Conservation (phyloP, 2,888 invertebrate species). For the Agrilus mali region DNA sequence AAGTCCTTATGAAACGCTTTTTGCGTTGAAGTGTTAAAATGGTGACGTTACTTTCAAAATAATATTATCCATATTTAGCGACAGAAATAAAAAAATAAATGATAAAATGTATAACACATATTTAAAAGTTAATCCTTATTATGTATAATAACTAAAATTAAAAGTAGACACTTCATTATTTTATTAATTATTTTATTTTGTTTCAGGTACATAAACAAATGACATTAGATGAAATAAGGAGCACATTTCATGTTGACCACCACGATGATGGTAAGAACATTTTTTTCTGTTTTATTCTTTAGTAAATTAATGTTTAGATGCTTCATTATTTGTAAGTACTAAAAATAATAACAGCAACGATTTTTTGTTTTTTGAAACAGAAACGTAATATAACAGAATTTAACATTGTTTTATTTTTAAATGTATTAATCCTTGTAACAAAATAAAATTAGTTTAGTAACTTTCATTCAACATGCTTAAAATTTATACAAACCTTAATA, state of each 20-base stretch:
- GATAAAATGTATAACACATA: no score
- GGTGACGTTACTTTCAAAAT: no score
- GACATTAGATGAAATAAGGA: conserved; percentile 68
- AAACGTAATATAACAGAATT: background rate
- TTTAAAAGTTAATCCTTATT: background rate
- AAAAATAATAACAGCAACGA: background rate
- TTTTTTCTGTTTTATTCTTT: conserved; percentile 17
- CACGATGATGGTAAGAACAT: conserved; percentile 48
- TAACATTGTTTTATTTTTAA: background rate
- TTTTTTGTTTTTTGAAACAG: background rate
- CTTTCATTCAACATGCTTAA: no score
- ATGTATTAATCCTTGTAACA: no score
- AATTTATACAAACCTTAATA: no score
- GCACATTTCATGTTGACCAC: conserved; percentile 73
- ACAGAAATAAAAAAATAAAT: no score
- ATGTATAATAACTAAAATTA: background rate
- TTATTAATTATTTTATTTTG: conserved; percentile 19
- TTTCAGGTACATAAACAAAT: conserved; percentile 83
- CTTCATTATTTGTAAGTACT: background rate
- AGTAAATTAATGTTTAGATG: background rate
- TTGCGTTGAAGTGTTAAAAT: no score
- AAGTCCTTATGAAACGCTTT: no score
- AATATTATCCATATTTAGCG: no score
- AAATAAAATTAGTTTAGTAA: no score
- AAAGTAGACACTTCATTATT: background rate